phyloP scores from a whole-genome alignment of 2,113 vertebrate species.

The Prunella himalayana region DNA sequence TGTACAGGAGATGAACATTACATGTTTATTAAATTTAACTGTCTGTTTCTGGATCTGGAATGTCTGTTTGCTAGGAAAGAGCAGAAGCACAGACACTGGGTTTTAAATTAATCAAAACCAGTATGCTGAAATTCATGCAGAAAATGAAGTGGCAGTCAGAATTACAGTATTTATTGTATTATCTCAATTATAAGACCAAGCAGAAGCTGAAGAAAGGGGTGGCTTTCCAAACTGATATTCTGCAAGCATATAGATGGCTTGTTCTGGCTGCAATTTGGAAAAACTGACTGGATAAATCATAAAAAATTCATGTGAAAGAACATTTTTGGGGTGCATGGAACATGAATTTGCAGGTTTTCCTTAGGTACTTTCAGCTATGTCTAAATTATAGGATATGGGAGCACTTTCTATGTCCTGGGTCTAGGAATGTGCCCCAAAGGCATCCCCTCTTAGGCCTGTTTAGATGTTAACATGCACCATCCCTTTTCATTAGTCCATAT shows the following conservation, averaged over 20 bases:
- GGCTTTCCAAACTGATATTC: background rate
- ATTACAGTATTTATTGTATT: background rate
- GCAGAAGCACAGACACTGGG: background rate
- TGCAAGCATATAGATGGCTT: background rate
- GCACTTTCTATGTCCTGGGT: background rate
- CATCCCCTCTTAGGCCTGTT: background rate
- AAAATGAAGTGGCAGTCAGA: conserved; percentile 9
- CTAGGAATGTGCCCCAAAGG: background rate
- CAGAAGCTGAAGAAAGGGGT: background rate
- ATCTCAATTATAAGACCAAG: background rate
- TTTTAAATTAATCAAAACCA: conserved; percentile 2
- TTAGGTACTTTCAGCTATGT: background rate
- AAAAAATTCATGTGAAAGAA: background rate
- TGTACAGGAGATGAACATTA: background rate
- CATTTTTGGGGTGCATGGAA: background rate
- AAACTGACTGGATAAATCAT: background rate
- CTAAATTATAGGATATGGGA: background rate
- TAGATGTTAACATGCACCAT: background rate
- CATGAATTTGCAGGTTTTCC: background rate
- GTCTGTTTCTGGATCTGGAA: background rate
- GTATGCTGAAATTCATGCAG: background rate
- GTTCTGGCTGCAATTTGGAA: background rate
- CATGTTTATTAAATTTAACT: conserved; percentile 24
- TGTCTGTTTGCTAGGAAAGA: background rate
- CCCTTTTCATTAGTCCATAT: background rate